Conservation (phyloP, 2,797 vertebrate species). For the Aulostomus chinensis region DNA sequence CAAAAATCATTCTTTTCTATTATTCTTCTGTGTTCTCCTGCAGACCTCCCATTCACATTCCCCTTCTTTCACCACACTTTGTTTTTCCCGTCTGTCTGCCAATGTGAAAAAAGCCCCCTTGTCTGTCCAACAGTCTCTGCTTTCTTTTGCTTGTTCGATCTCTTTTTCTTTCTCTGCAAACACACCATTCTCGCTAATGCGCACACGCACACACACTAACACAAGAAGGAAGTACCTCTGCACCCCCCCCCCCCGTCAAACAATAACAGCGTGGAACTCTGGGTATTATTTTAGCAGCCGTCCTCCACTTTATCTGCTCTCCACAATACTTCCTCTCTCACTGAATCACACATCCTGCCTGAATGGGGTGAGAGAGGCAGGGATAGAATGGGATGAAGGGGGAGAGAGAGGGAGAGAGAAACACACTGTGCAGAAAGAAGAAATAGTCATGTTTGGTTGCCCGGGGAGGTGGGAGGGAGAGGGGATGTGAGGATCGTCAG, state of each 20-base stretch:
- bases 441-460: no score
- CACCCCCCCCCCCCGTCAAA: slow-evolving; percentile 66
- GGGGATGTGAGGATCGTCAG: slow-evolving; percentile 43
- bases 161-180: slow-evolving; percentile 47
- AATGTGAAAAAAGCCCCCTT: slow-evolving; percentile 18
- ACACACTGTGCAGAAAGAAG: not conserved
- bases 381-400: slow-evolving; percentile 22
- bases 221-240: slow-evolving; percentile 75
- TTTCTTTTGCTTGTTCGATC: no score
- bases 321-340: slow-evolving; percentile 86
- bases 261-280: slow-evolving; percentile 81
- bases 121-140: slow-evolving; percentile 36
- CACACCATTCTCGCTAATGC: not conserved
- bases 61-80: slow-evolving; percentile 57
- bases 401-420: slow-evolving; percentile 20
- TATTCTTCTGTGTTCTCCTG: slow-evolving; percentile 8
- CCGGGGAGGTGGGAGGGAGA: slow-evolving; percentile 23
- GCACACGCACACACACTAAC: slow-evolving; percentile 8
- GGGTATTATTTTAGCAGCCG: slow-evolving; percentile 82
- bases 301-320: slow-evolving; percentile 88
- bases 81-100: slow-evolving; percentile 42
- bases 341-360: slow-evolving; percentile 75
- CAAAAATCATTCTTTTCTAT: slow-evolving; percentile 1
- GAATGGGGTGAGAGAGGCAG: slow-evolving; percentile 36
- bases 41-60: slow-evolving; percentile 44